Percentiles rank a stretch among this genome's conserved stretches.
Conservation (phyloP, 1,140 invertebrate species). For the Micrasema longulum region DNA sequence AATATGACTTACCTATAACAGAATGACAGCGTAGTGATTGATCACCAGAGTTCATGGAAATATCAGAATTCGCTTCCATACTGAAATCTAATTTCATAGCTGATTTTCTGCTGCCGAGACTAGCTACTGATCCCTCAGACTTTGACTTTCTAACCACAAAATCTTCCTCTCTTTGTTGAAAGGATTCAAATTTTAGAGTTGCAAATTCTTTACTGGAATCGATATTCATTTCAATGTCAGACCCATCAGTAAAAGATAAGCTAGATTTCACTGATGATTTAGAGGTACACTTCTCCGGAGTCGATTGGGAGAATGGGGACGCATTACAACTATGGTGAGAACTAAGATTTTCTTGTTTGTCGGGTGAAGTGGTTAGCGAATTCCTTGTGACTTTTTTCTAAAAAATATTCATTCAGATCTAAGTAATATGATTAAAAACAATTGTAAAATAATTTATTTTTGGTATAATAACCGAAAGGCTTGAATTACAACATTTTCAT, state of each 20-base stretch:
- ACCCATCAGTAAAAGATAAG: constrained; percentile 28
- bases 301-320: constrained; percentile 51
- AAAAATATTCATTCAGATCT: background rate
- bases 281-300: constrained; percentile 48
- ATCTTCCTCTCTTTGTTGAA: constrained; percentile 12
- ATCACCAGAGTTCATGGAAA: constrained; percentile 59
- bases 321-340: constrained; percentile 38
- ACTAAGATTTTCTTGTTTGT: background rate
- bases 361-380: constrained; percentile 12
- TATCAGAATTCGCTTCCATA: constrained; percentile 66
- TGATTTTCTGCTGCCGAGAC: constrained; percentile 39
- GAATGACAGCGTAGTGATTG: constrained; percentile 53
- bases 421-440: background rate
- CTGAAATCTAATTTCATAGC: constrained; percentile 62
- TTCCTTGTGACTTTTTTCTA: too few species aligned
- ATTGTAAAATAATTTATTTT: background rate
- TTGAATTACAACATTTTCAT: background rate
- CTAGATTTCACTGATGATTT: constrained; percentile 37
- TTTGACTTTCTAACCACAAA: constrained; percentile 19
- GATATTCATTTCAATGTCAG: constrained; percentile 23
- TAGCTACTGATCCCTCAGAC: constrained; percentile 41
- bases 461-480: background rate
- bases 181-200: too few species aligned
- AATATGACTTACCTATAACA: constrained; percentile 38
- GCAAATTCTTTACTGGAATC: constrained; percentile 8